Evolutionary conservation across 2,888 invertebrate species (phyloP).

Genomic region (Entomobrya multifasciata): DNA sequence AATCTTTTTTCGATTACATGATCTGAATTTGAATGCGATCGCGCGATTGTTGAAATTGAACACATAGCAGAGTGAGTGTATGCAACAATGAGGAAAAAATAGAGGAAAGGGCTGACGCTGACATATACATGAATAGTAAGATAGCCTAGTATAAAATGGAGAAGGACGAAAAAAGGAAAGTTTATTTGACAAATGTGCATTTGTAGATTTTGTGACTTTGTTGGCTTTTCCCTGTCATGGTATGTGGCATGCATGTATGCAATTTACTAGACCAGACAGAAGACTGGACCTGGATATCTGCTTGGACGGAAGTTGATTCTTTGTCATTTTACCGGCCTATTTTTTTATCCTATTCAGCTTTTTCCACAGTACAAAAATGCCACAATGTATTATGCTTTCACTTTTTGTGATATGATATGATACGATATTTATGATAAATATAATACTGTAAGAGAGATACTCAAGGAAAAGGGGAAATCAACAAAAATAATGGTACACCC

Average conservation of each 20-base stretch:
- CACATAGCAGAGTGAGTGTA: too few relatives aligned
- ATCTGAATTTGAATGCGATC: slow-evolving; percentile 52
- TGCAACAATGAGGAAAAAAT: background rate
- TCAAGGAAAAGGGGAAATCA: too few relatives aligned
- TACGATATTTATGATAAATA: background rate
- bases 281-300: too few relatives aligned
- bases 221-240: background rate
- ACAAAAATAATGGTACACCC: background rate
- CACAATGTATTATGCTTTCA: background rate
- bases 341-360: background rate
- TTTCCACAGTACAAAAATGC: background rate
- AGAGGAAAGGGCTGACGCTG: too few relatives aligned
- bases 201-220: slow-evolving; percentile 4
- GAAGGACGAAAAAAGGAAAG: background rate
- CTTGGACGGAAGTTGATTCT: background rate
- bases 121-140: background rate
- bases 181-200: background rate
- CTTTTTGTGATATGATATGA: background rate
- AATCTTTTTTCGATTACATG: slow-evolving; percentile 8
- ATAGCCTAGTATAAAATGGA: too few relatives aligned
- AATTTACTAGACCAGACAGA: too few relatives aligned
- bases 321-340: background rate
- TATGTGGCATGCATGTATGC: background rate
- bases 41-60: too few relatives aligned
- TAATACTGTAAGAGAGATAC: too few relatives aligned